These are phyloP conservation scores for Sminthurides aquaticus DNA, from an alignment of 2,888 invertebrate species.

Conservation along the genomic window DNA sequence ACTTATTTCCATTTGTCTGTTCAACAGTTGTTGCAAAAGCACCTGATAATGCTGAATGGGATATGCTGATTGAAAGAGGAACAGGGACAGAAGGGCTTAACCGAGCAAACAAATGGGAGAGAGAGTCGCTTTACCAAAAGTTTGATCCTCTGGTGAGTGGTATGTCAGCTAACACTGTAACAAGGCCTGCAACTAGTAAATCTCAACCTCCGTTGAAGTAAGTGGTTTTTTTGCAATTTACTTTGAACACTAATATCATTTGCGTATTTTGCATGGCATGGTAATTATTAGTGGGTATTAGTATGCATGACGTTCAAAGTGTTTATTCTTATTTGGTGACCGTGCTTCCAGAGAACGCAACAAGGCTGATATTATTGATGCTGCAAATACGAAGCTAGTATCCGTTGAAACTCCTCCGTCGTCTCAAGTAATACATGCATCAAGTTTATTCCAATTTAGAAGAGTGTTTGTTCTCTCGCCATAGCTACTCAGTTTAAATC, in stretches of 20 bases:
- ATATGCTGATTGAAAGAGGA: slow-evolving; percentile 9
- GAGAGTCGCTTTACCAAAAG: slow-evolving; percentile 18
- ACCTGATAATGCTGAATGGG: slow-evolving; percentile 16
- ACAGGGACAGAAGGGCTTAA: background rate
- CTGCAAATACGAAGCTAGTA: background rate
- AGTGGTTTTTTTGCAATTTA: background rate
- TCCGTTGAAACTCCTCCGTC: background rate
- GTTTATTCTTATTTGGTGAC: too few species aligned
- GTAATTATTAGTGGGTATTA: background rate
- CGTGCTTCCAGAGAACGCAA: background rate
- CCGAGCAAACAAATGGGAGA: slow-evolving; percentile 14
- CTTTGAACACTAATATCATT: background rate
- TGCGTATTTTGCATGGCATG: background rate
- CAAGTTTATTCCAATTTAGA: too few species aligned
- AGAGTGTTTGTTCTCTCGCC: too few species aligned
- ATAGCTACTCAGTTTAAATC: too few species aligned
- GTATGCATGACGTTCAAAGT: too few species aligned
- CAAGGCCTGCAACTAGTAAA: background rate
- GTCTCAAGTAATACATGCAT: background rate
- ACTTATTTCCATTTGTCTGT: too few species aligned
- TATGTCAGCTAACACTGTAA: background rate
- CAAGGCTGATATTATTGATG: background rate
- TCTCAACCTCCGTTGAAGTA: background rate
- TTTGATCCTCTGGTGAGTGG: slow-evolving; percentile 17
- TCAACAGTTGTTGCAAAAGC: slow-evolving; percentile 2